phyloP scores from a whole-genome alignment of 2,113 vertebrate species.

The Rostratula benghalensis region DNA sequence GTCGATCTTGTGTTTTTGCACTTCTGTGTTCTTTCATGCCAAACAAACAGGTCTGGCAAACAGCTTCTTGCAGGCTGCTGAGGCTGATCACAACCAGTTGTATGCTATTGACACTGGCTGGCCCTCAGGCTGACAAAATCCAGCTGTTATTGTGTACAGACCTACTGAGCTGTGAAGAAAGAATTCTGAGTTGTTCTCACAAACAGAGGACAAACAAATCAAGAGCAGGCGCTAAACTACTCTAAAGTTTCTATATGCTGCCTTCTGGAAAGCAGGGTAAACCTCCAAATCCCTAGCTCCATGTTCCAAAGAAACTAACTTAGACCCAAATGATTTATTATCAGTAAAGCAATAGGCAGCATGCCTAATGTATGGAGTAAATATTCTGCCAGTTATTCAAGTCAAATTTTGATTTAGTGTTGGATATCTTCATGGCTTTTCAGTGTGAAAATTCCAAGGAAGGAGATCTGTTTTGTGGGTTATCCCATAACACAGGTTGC shows the following conservation, averaged over 20 bases:
- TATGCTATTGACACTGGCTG: conserved; percentile 3
- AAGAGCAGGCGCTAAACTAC: not conserved
- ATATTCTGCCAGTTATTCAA: not conserved
- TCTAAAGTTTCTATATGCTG: not conserved
- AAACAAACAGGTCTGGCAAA: not conserved
- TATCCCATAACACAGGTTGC: not conserved
- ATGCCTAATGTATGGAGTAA: not conserved
- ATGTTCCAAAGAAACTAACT: not conserved
- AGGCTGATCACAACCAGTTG: conserved; percentile 18
- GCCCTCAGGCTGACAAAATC: not conserved
- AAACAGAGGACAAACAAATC: not conserved
- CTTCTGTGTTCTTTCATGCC: not conserved
- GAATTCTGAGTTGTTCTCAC: not conserved
- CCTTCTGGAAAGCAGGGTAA: not conserved
- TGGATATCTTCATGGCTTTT: not conserved
- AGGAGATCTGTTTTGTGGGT: not conserved
- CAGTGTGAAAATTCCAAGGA: not conserved
- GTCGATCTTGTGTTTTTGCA: not conserved
- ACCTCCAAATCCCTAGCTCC: not conserved
- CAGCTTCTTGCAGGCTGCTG: conserved; percentile 21
- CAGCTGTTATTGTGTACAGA: not conserved
- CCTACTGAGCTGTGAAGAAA: conserved; percentile 13
- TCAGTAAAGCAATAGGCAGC: not conserved
- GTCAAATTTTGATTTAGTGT: not conserved
- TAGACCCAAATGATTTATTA: not conserved